Conservation (phyloP, 2,888 invertebrate species). For the Drosophila neutralis region DNA sequence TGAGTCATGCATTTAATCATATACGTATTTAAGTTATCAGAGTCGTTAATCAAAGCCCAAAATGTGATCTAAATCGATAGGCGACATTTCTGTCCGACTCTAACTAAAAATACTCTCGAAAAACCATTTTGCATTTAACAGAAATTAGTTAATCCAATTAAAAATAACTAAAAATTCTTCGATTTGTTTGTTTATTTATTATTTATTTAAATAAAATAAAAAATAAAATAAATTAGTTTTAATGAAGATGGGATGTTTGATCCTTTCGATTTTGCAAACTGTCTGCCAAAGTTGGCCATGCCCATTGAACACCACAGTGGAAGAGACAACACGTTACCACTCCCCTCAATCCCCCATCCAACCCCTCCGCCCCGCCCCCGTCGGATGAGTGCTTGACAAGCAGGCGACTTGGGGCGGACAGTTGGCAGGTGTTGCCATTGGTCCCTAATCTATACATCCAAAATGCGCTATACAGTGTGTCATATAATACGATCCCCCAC, state of each 20-base stretch:
- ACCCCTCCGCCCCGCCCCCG: neutral
- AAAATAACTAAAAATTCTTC: neutral
- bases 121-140: neutral
- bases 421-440: conserved; percentile 66
- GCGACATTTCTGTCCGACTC: too few relatives aligned
- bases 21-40: neutral
- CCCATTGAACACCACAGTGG: neutral
- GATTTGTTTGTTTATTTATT: neutral
- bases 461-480: conserved; percentile 32
- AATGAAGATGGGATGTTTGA: neutral
- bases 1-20: neutral
- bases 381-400: conserved; percentile 14
- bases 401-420: conserved; percentile 17
- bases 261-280: neutral
- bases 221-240: neutral
- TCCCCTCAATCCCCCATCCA: neutral
- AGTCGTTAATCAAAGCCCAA: neutral
- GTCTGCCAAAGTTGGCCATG: neutral
- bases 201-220: neutral
- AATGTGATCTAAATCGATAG: too few relatives aligned
- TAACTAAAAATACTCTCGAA: neutral
- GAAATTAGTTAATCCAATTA: neutral
- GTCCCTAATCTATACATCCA: conserved; percentile 32
- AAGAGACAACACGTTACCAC: neutral
- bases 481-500: conserved; percentile 26